Conservation (phyloP, 2,113 vertebrate genomes). For the Alligator sinensis region DNA sequence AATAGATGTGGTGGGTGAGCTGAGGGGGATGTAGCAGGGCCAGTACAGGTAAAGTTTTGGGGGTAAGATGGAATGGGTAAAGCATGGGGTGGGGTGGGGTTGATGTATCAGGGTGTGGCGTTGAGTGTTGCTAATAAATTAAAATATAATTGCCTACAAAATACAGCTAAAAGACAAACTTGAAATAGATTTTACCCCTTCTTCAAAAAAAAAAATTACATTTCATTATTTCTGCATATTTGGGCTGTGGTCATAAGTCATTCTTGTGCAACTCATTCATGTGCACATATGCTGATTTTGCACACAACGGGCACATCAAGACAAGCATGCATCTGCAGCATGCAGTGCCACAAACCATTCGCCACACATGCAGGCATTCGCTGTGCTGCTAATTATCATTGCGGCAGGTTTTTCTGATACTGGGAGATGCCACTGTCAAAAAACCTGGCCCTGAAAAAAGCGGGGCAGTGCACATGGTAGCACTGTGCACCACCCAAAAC, state of each 20-base stretch:
- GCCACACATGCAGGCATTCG: too few species aligned
- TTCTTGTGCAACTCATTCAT: not conserved
- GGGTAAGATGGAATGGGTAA: too few species aligned
- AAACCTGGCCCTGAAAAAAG: not conserved
- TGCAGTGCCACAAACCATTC: too few species aligned
- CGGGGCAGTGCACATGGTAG: too few species aligned
- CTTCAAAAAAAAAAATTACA: not conserved
- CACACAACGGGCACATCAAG: not conserved
- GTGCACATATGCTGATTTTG: not conserved
- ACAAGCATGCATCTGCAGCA: not conserved
- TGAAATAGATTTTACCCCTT: not conserved
- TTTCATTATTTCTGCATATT: not conserved
- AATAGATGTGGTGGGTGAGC: too few species aligned
- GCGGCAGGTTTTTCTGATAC: too few species aligned
- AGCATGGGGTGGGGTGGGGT: too few species aligned
- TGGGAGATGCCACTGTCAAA: not conserved
- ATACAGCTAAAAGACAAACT: not conserved
- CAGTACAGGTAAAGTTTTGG: too few species aligned
- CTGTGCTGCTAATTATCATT: too few species aligned
- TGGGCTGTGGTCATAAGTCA: not conserved
- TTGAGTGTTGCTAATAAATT: not conserved
- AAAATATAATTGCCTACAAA: not conserved
- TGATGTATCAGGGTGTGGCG: too few species aligned
- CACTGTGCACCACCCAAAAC: too few species aligned
- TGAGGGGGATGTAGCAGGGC: too few species aligned